These are phyloP conservation scores for Odontophorus gujanensis DNA, from an alignment of 2,113 vertebrate genomes.

Conservation along the genomic window DNA sequence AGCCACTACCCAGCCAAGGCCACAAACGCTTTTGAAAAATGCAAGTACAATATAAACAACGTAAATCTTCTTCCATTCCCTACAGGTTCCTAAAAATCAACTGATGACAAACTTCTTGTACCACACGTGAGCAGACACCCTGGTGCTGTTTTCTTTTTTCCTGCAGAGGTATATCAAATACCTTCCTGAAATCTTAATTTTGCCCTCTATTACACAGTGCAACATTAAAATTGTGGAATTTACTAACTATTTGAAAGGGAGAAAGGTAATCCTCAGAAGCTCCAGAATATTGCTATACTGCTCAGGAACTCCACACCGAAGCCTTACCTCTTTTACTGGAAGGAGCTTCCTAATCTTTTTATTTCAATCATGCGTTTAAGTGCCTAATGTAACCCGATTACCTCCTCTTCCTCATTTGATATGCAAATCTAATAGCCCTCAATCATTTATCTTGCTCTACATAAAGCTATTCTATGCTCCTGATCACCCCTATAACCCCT, in stretches of 20 bases:
- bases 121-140: neutral
- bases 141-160: neutral
- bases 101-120: neutral
- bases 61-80: neutral
- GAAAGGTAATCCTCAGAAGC: neutral
- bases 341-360: neutral
- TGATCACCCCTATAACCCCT: neutral
- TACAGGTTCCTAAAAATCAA: neutral
- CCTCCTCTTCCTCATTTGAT: neutral
- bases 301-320: neutral
- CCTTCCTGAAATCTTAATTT: neutral
- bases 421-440: neutral
- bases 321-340: neutral
- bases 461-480: neutral
- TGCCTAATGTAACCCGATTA: neutral
- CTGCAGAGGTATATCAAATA: neutral
- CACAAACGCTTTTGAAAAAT: neutral
- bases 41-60: neutral
- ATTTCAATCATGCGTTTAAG: neutral
- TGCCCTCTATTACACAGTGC: neutral
- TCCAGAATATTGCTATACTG: neutral
- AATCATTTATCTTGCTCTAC: neutral
- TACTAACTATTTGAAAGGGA: neutral
- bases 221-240: neutral
- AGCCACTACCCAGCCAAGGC: neutral